Conservation (phyloP, 1,140 invertebrate species). For the Ceratoteleas bidentatus region DNA sequence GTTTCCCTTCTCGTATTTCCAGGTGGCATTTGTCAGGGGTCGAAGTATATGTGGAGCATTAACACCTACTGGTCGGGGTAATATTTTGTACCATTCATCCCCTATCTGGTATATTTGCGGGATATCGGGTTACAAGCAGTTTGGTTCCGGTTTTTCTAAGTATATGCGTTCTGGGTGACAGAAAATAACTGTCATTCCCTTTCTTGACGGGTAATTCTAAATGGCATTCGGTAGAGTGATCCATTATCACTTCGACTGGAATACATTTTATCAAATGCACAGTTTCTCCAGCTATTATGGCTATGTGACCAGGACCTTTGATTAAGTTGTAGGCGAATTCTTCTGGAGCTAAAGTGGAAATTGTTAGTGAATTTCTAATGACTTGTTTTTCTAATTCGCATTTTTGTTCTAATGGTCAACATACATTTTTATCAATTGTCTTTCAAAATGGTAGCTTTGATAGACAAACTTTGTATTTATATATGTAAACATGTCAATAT, state of each 20-base stretch:
- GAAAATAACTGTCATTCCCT: constrained; percentile 14
- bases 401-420: constrained; percentile 1
- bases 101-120: constrained; percentile 19
- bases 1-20: constrained; percentile 27
- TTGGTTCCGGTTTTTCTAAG: constrained; percentile 23
- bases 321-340: constrained; percentile 33
- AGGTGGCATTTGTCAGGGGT: constrained; percentile 19
- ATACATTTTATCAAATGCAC: constrained; percentile 33
- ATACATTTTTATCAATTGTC: constrained; percentile 11
- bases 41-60: constrained; percentile 4
- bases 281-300: constrained; percentile 22
- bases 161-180: constrained; percentile 45
- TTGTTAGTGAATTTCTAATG: constrained; percentile 23
- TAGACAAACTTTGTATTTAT: constrained; percentile 30
- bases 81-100: constrained; percentile 26
- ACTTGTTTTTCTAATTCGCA: constrained; percentile 18
- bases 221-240: constrained; percentile 18
- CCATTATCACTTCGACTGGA: constrained; percentile 21
- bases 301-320: constrained; percentile 36
- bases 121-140: constrained; percentile 37
- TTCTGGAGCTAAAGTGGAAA: constrained; percentile 23
- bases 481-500: constrained; percentile 22
- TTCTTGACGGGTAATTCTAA: constrained; percentile 28
- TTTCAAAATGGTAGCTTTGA: not conserved
- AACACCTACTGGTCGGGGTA: constrained; percentile 14